These are phyloP conservation scores for Lineus longissimus DNA, from an alignment of 1,140 invertebrate species.

Conservation along the genomic window DNA sequence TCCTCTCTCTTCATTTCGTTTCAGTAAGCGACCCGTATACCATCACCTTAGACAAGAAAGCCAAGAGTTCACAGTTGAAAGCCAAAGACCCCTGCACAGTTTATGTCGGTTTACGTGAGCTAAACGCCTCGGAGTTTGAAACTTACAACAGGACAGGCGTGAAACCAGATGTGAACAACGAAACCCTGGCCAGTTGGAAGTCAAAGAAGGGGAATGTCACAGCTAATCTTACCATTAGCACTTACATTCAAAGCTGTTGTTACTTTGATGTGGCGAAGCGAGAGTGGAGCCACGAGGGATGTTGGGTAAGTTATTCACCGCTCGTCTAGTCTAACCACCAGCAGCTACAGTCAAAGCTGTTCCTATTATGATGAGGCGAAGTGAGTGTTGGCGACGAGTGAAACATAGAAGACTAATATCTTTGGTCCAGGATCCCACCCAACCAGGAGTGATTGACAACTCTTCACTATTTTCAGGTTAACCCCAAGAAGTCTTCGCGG, in stretches of 20 bases:
- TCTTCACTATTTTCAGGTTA: conserved; percentile 27
- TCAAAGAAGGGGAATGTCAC: conserved; percentile 17
- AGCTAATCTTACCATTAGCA: conserved; percentile 22
- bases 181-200: neutral
- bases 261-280: conserved; percentile 22
- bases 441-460: too few relatives aligned
- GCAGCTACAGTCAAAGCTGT: too few relatives aligned
- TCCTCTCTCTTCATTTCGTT: too few relatives aligned
- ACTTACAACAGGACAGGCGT: conserved; percentile 20
- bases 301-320: conserved; percentile 32
- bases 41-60: neutral
- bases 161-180: conserved; percentile 10
- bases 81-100: conserved; percentile 18
- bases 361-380: too few relatives aligned
- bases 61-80: neutral
- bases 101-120: conserved; percentile 30
- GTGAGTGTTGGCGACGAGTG: too few relatives aligned
- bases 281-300: conserved; percentile 32
- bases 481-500: conserved; percentile 21
- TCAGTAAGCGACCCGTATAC: too few relatives aligned
- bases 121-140: conserved; percentile 19
- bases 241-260: conserved; percentile 24
- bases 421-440: too few relatives aligned
- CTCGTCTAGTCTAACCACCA: too few relatives aligned
- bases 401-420: too few relatives aligned